Evolutionary conservation across 2,113 vertebrate species (phyloP).

Genomic region (Turnix velox): DNA sequence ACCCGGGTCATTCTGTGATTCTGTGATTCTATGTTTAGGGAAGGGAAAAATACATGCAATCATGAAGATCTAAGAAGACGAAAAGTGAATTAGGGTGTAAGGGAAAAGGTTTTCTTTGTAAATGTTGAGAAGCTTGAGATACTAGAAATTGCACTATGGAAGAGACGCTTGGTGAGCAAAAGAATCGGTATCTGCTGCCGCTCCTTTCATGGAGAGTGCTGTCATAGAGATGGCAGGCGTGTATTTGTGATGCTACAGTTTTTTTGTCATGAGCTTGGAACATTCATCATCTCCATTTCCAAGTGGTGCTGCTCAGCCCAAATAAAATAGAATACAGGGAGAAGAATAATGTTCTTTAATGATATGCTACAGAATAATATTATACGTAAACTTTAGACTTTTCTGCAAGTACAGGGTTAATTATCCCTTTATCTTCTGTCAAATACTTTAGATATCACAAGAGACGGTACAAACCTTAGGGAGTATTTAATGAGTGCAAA

Average conservation of each 20-base stretch:
- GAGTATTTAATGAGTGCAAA: neutral
- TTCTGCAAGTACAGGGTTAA: neutral
- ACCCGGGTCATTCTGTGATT: too few relatives aligned
- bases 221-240: neutral
- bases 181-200: neutral
- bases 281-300: neutral
- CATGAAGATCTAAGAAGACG: neutral
- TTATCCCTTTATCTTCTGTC: neutral
- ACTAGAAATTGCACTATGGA: neutral
- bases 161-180: neutral
- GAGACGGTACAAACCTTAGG: neutral
- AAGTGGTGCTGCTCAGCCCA: neutral
- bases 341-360: neutral
- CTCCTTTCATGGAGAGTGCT: neutral
- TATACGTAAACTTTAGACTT: neutral
- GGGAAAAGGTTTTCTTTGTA: neutral
- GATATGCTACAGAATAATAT: neutral
- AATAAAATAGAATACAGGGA: neutral
- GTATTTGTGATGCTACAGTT: neutral
- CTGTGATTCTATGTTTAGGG: neutral
- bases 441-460: neutral
- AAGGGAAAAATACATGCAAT: neutral
- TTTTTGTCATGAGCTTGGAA: neutral
- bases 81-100: neutral
- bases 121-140: neutral